Evolutionary conservation across 2,888 invertebrate genomes (phyloP).

Genomic region (Ophion costatus): DNA sequence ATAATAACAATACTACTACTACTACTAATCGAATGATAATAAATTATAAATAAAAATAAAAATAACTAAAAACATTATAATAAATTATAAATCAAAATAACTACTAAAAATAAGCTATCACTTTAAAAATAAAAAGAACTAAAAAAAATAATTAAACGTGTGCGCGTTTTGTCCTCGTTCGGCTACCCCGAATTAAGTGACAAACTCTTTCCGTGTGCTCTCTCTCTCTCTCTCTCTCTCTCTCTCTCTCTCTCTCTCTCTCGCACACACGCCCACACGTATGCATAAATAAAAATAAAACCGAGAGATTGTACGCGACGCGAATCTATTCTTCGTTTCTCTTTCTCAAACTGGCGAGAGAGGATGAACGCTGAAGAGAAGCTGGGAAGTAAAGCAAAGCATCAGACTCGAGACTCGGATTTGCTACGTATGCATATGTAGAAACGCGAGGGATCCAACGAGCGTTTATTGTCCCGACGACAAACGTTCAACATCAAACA

Average conservation of each 20-base stretch:
- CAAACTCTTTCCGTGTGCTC: slow-evolving; percentile 41
- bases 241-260: neutral
- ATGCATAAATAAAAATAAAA: neutral
- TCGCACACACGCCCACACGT: neutral
- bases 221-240: neutral
- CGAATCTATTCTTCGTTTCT: slow-evolving; percentile 14
- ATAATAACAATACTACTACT: too few species aligned
- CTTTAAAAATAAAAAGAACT: too few species aligned
- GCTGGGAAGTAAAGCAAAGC: slow-evolving; percentile 39
- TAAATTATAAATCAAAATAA: too few species aligned
- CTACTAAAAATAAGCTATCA: too few species aligned
- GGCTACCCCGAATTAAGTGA: slow-evolving; percentile 48
- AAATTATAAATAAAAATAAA: too few species aligned
- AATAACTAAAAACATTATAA: too few species aligned
- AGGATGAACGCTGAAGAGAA: slow-evolving; percentile 29
- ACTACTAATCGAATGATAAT: too few species aligned
- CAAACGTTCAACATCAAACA: slow-evolving; percentile 68
- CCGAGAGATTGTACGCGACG: neutral
- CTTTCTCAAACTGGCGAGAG: neutral
- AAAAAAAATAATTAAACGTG: too few species aligned
- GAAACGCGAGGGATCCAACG: slow-evolving; percentile 44
- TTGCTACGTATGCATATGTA: slow-evolving; percentile 30
- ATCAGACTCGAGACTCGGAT: slow-evolving; percentile 26
- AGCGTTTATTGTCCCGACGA: slow-evolving; percentile 66
- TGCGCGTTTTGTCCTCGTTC: slow-evolving; percentile 16